Evolutionary conservation across 2,113 vertebrate species (phyloP), one percentile per base, ranked within the genome.

Genomic region (Microcebus murinus): DNA sequence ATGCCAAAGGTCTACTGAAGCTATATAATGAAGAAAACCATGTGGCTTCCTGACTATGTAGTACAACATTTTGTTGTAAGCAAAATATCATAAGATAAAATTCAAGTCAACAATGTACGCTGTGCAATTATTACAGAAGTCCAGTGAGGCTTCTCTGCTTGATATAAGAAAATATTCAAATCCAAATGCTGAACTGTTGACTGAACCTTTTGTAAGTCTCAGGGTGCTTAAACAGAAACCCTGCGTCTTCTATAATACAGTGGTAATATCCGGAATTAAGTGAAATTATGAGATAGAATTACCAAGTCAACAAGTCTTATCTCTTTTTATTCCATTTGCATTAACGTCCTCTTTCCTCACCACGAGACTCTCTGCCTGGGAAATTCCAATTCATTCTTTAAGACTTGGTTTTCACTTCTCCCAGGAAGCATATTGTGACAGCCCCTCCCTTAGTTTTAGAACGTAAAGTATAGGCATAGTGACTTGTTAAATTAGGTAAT

Each of bases 251-350:
- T 39, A 73, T 31, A 92, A 65, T 12, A 70, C 52, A 87, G 13
- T 18, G 29, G 29, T 31, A 90, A 63, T 88, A 94, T 8, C 20
- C 3, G 14, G 81, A 95, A 90, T 94, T 90, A 92, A 94, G 86
- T 91, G 42, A 77, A 93, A 85, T 67, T 88, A 91, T 87, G 67
- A 88, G 81, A 59, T 5, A 67, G 59, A 82, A 55, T 92, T 96
- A 57, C 21, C 55, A 21, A 57, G 55, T 83, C 23, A 25, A 0
- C 12, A 20, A n/a, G 5, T 14, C 57, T 73, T 34, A 25, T 25
- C 20, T 73, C 61, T 67, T 65, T 76, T 36, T 12, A 15, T 25
- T 57, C 31, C 48, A 39, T 12, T 39, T 45, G 20, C 10, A 23
- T 45, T 1, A 55, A 81, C 29, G 45, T 4, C 15, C 20, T 63